Percentiles rank a stretch among this genome's conserved stretches.
phyloP scores from a whole-genome alignment of 2,888 invertebrate species.

The Diogma glabrata region DNA sequence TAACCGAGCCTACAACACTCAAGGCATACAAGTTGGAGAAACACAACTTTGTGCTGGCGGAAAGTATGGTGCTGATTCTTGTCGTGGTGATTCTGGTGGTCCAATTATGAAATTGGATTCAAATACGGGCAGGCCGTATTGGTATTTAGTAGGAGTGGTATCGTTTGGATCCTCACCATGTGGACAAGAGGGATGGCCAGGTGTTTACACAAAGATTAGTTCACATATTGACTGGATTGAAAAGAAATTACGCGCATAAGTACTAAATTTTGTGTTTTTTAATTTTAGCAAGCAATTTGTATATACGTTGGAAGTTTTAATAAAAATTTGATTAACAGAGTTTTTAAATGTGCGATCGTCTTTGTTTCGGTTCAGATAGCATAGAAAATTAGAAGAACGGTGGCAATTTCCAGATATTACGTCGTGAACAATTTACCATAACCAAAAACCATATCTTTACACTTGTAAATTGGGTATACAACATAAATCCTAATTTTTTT shows the following conservation, averaged over 20 bases:
- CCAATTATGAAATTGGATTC: constrained; percentile 41
- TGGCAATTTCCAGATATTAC: too few species aligned
- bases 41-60: constrained; percentile 53
- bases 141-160: constrained; percentile 45
- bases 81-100: constrained; percentile 52
- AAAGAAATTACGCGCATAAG: constrained; percentile 25
- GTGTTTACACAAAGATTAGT: constrained; percentile 48
- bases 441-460: too few species aligned
- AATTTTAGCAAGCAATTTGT: too few species aligned
- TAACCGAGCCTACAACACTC: constrained; percentile 39
- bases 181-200: constrained; percentile 47
- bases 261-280: too few species aligned
- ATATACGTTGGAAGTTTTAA: too few species aligned
- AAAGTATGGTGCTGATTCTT: constrained; percentile 40
- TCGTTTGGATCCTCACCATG: constrained; percentile 53
- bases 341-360: too few species aligned
- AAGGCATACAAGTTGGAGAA: constrained; percentile 35
- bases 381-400: too few species aligned
- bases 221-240: constrained; percentile 48
- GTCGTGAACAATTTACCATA: too few species aligned
- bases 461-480: too few species aligned
- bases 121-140: constrained; percentile 27
- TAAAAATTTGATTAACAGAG: too few species aligned
- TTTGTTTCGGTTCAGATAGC: too few species aligned
- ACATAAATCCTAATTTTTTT: too few species aligned